phyloP scores from a whole-genome alignment of 2,797 vertebrate genomes.

The Melanotaenia parkinsoni region DNA sequence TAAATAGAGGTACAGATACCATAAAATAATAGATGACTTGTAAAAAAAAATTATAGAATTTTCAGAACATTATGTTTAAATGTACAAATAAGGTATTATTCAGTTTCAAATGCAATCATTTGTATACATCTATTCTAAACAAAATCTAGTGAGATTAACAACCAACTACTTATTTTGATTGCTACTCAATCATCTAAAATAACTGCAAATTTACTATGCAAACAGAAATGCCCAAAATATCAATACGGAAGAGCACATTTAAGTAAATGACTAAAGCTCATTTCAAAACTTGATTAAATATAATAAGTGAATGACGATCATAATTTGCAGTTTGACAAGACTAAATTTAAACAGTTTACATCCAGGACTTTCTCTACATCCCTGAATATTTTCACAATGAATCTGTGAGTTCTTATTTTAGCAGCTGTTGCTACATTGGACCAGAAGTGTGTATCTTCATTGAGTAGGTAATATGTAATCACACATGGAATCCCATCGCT shows the following conservation, averaged over 20 bases:
- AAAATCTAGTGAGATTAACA: too few species aligned
- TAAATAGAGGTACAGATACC: too few species aligned
- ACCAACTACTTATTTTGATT: too few species aligned
- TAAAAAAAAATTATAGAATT: too few species aligned
- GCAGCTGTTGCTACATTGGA: conserved; percentile 10
- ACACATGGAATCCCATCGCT: conserved; percentile 45
- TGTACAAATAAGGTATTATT: too few species aligned
- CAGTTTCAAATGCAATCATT: too few species aligned
- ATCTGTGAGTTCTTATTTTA: background rate
- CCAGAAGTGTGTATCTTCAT: conserved; percentile 34
- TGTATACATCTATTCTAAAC: too few species aligned
- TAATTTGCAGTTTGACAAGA: background rate
- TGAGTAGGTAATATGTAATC: conserved; percentile 55
- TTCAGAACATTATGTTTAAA: too few species aligned
- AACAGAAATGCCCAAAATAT: background rate
- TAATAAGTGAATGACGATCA: background rate
- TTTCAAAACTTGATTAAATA: background rate
- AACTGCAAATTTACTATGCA: background rate
- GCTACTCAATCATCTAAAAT: too few species aligned
- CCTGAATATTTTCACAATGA: background rate
- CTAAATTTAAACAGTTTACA: background rate
- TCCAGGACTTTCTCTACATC: background rate
- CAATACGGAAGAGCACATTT: background rate
- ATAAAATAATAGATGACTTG: too few species aligned
- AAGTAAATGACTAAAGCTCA: background rate